Conservation (phyloP, 2,797 vertebrate species). For the Fistularia tabacaria region DNA sequence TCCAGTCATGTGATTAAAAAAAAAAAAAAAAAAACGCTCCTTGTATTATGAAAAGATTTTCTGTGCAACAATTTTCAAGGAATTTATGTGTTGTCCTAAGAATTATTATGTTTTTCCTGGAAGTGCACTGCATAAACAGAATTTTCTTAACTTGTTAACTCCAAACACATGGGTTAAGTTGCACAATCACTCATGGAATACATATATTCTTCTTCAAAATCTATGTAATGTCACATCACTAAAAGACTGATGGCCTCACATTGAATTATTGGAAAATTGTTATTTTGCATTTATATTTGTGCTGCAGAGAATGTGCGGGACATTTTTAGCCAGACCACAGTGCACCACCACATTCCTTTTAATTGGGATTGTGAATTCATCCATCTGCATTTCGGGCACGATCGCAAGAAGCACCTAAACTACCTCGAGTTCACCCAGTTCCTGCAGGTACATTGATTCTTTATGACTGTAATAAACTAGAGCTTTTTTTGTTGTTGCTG, state of each 20-base stretch:
- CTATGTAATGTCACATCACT: constrained; percentile 1
- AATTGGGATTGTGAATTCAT: constrained; percentile 99
- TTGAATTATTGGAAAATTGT: neutral
- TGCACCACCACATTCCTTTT: constrained; percentile 98
- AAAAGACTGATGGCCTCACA: neutral
- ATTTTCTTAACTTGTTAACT: constrained; percentile 20
- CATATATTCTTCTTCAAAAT: neutral
- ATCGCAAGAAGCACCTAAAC: constrained; percentile 90
- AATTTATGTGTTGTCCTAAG: too few relatives aligned
- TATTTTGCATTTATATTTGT: neutral
- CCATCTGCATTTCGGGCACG: constrained; percentile 93
- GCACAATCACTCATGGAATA: constrained; percentile 17
- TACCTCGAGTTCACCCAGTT: constrained; percentile 98
- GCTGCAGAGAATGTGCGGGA: constrained; percentile 91
- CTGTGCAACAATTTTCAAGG: too few relatives aligned
- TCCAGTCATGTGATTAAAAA: neutral
- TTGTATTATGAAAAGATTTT: too few relatives aligned
- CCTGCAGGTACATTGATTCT: constrained; percentile 82
- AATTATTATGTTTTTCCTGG: too few relatives aligned
- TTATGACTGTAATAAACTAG: neutral
- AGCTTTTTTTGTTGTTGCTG: neutral
- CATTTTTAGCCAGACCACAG: constrained; percentile 95
- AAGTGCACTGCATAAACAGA: constrained; percentile 2
- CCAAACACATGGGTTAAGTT: constrained; percentile 30
- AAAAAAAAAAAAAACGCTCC: neutral